phyloP scores from a whole-genome alignment of 2,113 vertebrate genomes.

The crab-eating macaque (Macaca fascicularis) region T2T-MFA8v1.1 NC_088386.1:63027001-63027500 shows the following conservation, averaged over 20 bases:
- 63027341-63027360: not conserved
- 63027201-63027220: not conserved
- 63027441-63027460: not conserved
- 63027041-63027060: not conserved
- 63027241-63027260: not conserved
- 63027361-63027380: not conserved
- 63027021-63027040: not conserved
- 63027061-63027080: not conserved
- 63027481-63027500: not conserved
- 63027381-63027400: not conserved
- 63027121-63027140: not conserved
- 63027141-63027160: not conserved
- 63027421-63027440: not conserved
- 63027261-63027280: not conserved
- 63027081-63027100: not conserved
- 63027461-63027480: not conserved
- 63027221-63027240: not conserved
- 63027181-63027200: not conserved
- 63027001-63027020: conserved; percentile 1
- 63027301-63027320: not conserved
- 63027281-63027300: not conserved
- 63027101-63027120: not conserved
- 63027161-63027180: not conserved
- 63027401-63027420: not conserved
- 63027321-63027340: not conserved